Conservation (phyloP, 2,888 invertebrate species). For the Trissonchulus sp. region DNA sequence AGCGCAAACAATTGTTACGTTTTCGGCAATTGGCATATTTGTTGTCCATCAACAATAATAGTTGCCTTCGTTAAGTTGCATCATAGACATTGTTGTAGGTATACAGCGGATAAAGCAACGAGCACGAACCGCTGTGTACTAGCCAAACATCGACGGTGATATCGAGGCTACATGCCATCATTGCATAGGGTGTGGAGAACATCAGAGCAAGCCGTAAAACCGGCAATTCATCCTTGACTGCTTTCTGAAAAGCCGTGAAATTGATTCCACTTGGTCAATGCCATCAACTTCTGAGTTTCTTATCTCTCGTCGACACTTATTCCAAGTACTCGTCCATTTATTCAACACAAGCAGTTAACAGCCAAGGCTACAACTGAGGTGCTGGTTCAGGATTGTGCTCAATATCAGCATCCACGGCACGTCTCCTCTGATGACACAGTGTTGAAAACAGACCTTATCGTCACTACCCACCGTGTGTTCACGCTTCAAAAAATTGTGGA, state of each 20-base stretch:
- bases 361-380: too few relatives aligned
- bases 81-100: too few relatives aligned
- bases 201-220: too few relatives aligned
- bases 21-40: too few relatives aligned
- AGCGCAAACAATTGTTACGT: neutral
- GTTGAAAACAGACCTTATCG: too few relatives aligned
- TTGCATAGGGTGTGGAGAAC: slow-evolving; percentile 14
- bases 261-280: too few relatives aligned
- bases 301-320: neutral
- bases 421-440: neutral
- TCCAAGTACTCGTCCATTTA: neutral
- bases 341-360: slow-evolving; percentile 4
- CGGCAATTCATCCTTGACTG: slow-evolving; percentile 6
- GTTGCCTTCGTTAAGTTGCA: too few relatives aligned
- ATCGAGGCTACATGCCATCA: neutral
- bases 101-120: too few relatives aligned
- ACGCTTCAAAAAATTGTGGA: too few relatives aligned
- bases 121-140: slow-evolving; percentile 7
- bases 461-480: neutral
- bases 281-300: neutral
- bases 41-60: too few relatives aligned
- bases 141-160: slow-evolving; percentile 17
- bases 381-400: neutral
- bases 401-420: neutral
- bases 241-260: slow-evolving; percentile 7